Conservation (phyloP, 2,888 invertebrate genomes). For the Hypsopygia costalis region DNA sequence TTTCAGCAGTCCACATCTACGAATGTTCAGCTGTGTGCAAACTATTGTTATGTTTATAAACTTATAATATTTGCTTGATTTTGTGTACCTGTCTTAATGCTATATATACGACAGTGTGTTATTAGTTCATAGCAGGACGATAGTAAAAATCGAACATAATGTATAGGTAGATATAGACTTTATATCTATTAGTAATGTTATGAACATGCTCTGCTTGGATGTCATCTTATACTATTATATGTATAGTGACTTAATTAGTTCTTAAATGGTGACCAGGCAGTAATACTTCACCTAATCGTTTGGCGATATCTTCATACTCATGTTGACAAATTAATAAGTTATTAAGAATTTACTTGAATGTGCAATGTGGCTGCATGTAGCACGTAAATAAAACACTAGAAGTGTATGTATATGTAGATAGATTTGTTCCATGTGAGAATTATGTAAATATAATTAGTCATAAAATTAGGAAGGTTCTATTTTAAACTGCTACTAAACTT, state of each 20-base stretch:
- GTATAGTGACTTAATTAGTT: slow-evolving; percentile 8
- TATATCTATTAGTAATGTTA: slow-evolving; percentile 21
- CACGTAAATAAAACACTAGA: slow-evolving; percentile 44
- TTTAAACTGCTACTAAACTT: slow-evolving; percentile 32
- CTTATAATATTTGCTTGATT: too few relatives aligned
- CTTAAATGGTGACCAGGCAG: slow-evolving; percentile 4
- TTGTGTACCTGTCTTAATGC: too few relatives aligned
- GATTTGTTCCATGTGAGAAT: slow-evolving; percentile 45
- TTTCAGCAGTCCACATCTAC: slow-evolving; percentile 50
- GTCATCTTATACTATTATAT: slow-evolving; percentile 4
- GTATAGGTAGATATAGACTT: too few relatives aligned
- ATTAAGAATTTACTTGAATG: slow-evolving; percentile 44
- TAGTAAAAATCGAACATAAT: slow-evolving; percentile 13
- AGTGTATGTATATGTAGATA: slow-evolving; percentile 71
- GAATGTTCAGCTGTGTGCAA: slow-evolving; percentile 32
- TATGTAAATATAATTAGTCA: slow-evolving; percentile 60
- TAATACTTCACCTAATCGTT: not conserved
- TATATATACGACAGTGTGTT: too few relatives aligned
- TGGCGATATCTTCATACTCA: slow-evolving; percentile 42
- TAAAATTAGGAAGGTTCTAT: slow-evolving; percentile 49
- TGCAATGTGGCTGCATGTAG: slow-evolving; percentile 62
- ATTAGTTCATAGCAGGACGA: too few relatives aligned
- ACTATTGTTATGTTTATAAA: slow-evolving; percentile 34
- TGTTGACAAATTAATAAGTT: slow-evolving; percentile 43
- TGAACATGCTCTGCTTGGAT: slow-evolving; percentile 1